Base-by-base conservation (phyloP, 2,888 invertebrate species). In the Lordiphosa fenestrarum region DNA sequence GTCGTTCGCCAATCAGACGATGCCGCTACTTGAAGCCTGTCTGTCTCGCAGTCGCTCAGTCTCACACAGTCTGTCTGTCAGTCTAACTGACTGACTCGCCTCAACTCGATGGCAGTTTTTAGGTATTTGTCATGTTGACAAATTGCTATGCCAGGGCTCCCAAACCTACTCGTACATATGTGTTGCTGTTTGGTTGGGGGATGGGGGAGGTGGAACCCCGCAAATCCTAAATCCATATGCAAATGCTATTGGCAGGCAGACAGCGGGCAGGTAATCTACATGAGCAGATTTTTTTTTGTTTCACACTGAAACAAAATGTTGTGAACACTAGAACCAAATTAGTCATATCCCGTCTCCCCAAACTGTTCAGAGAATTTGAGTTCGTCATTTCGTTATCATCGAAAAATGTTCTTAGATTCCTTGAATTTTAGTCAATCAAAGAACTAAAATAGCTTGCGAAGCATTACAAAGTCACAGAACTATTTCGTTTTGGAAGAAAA, bases 51-150 rank as follows among this genome's bases (percentile, higher is more conserved):
- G 3, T 9, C 30, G 2, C 9, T 12, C 40, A 4, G 7, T 4
- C 48, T 9, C 6, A 10, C 9, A 30, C 15, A 1, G 30, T 6
- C 49, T 40, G 9, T 33, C 39, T 35, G 13, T 40, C 48, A 9
- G 35, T n/a, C 44, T 3, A 4, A 3, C 40, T 13, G 15, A 48
- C 10, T 40, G 46, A 53, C 53, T 35, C 33, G 36, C 19, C 21
- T 55, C 62, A 23, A 55, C 55, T 63, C 46, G 48, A 64, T 39
- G 55, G 55, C 64, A 64, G 56, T 46, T 51, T 57, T 57, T 66
- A 53, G 56, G 66, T 68, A 69, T 63, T 64, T 76, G 73, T 73
- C 73, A 69, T 66, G 58, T 75, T 76, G 76, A 69, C 72, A 73
- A 73, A 73, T 73, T 75, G 72, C 76, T 58, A 68, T 71, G 71